Conservation (phyloP, 2,888 invertebrate species). For the Aphodius granarius region DNA sequence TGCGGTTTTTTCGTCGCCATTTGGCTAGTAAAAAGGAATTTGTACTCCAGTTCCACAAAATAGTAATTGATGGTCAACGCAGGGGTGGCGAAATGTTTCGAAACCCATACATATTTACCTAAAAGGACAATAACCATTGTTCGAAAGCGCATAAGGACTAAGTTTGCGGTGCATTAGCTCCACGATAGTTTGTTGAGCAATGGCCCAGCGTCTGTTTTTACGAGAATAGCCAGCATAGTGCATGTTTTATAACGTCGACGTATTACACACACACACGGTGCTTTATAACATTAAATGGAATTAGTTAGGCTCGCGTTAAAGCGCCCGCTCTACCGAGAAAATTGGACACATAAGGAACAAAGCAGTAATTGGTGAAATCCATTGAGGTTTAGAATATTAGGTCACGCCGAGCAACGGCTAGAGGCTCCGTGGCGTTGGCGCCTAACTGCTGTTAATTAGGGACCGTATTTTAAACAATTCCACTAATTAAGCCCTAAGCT, state of each 20-base stretch:
- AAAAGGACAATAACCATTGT: background rate
- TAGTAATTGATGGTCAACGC: too few relatives aligned
- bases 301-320: background rate
- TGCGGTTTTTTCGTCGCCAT: too few relatives aligned
- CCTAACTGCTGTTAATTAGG: background rate
- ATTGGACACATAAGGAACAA: background rate
- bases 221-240: background rate
- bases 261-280: background rate
- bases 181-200: background rate
- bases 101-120: too few relatives aligned
- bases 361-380: slow-evolving; percentile 8
- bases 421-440: background rate
- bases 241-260: background rate
- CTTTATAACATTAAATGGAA: background rate
- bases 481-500: background rate
- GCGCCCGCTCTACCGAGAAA: background rate
- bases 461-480: background rate
- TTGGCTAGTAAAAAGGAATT: too few relatives aligned
- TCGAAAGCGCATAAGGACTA: background rate
- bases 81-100: too few relatives aligned
- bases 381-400: slow-evolving; percentile 11
- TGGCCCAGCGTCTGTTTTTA: background rate
- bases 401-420: background rate
- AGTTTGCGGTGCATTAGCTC: background rate
- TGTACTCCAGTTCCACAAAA: too few relatives aligned